Evolutionary conservation across 2,888 invertebrate species (phyloP).

Genomic region (Tuta absoluta): DNA sequence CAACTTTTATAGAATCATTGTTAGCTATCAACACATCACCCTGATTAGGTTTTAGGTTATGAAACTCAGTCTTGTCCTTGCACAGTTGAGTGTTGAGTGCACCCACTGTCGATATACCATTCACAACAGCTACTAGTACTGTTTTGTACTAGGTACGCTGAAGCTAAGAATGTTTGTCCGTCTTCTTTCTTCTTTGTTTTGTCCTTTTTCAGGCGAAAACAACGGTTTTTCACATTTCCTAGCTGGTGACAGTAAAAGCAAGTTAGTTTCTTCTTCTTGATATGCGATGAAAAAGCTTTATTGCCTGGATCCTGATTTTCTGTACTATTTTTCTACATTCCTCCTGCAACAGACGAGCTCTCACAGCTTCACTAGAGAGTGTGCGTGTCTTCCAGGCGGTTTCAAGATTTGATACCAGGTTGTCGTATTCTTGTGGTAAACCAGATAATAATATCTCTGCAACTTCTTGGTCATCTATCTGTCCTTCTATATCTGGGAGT

Average conservation of each 20-base stretch:
- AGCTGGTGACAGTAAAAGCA: background rate
- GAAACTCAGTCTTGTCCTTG: background rate
- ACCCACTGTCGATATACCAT: background rate
- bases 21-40: conserved; percentile 4
- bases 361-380: conserved; percentile 6
- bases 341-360: conserved; percentile 17
- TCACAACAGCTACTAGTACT: background rate
- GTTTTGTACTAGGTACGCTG: background rate
- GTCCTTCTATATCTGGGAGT: conserved; percentile 4
- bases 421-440: background rate
- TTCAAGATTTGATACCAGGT: conserved; percentile 12
- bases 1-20: background rate
- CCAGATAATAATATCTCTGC: conserved; percentile 21
- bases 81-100: conserved; percentile 8
- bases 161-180: background rate
- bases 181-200: conserved; percentile 16
- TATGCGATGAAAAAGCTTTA: background rate
- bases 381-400: background rate
- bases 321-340: conserved; percentile 12
- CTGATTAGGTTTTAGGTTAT: background rate
- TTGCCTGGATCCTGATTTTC: background rate
- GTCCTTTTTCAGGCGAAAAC: conserved; percentile 12
- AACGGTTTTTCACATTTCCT: background rate
- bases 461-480: conserved; percentile 23
- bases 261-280: background rate